A percentile compares a stretch with the other conserved stretches of the same genome.
Conservation (phyloP, 1,140 invertebrate species). For the Drosophila watanabei region DNA sequence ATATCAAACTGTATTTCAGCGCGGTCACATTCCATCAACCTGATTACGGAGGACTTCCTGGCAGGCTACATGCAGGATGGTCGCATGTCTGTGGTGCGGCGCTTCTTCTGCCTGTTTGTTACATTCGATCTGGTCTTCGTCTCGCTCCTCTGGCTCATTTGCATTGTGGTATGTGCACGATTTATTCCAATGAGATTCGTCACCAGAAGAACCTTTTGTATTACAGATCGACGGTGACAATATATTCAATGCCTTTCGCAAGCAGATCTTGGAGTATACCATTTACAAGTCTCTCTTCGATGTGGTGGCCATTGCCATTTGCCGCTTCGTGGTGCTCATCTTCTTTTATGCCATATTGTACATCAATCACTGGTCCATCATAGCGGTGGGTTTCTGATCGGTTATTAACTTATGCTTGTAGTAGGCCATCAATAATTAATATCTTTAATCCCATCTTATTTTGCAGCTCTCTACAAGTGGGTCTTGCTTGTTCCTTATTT, state of each 20-base stretch:
- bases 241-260: constrained; percentile 88
- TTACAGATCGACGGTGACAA: constrained; percentile 91
- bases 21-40: constrained; percentile 88
- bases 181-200: constrained; percentile 2
- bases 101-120: constrained; percentile 95
- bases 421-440: neutral
- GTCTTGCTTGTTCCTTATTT: constrained; percentile 92
- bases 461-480: constrained; percentile 91
- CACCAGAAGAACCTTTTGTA: constrained; percentile 14
- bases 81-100: constrained; percentile 92
- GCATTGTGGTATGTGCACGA: constrained; percentile 89
- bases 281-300: constrained; percentile 92
- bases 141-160: constrained; percentile 94
- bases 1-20: constrained; percentile 40
- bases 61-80: constrained; percentile 90
- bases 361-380: constrained; percentile 93
- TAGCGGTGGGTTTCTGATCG: constrained; percentile 89
- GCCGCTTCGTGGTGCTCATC: constrained; percentile 90
- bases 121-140: constrained; percentile 95
- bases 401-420: neutral
- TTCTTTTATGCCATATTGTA: constrained; percentile 92
- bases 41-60: constrained; percentile 90
- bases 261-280: constrained; percentile 91
- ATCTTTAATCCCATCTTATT: constrained; percentile 43
- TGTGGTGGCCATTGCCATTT: constrained; percentile 90